phyloP scores from a whole-genome alignment of 1,140 invertebrate species.

The Drosophila bipectinata region DNA sequence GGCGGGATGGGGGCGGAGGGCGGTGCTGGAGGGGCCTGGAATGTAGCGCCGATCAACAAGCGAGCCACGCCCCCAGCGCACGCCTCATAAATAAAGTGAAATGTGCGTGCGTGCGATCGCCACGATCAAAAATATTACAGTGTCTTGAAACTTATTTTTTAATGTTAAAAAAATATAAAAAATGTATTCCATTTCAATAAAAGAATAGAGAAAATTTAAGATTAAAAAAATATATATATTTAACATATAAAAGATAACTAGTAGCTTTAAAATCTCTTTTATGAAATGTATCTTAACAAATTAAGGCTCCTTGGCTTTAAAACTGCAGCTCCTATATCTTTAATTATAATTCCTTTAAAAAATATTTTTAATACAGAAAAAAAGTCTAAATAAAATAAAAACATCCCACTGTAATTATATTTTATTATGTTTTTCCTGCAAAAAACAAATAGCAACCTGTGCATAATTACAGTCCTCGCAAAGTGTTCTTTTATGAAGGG shows the following conservation, averaged over 20 bases:
- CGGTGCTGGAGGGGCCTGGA: slow-evolving; percentile 18
- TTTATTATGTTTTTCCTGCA: slow-evolving; percentile 5
- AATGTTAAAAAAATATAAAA: neutral
- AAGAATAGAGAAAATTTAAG: neutral
- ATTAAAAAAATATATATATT: neutral
- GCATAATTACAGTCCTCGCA: slow-evolving; percentile 69
- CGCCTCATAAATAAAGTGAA: slow-evolving; percentile 80
- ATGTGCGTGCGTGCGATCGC: slow-evolving; percentile 64
- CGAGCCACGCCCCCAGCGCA: slow-evolving; percentile 74
- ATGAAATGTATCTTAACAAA: too few relatives aligned
- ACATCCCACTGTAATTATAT: neutral
- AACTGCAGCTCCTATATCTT: neutral
- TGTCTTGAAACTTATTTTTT: slow-evolving; percentile 9
- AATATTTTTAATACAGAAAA: too few relatives aligned
- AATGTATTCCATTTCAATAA: neutral
- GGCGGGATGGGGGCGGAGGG: neutral
- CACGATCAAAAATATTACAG: slow-evolving; percentile 40
- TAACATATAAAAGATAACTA: too few relatives aligned
- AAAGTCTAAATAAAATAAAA: neutral
- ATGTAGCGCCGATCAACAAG: slow-evolving; percentile 80
- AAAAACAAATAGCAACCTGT: slow-evolving; percentile 69
- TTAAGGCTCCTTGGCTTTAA: too few relatives aligned
- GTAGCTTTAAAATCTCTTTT: too few relatives aligned
- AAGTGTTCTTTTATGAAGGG: slow-evolving; percentile 71
- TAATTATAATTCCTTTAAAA: too few relatives aligned